phyloP scores from a whole-genome alignment of 2,797 vertebrate species.

The Merluccius polli region DNA sequence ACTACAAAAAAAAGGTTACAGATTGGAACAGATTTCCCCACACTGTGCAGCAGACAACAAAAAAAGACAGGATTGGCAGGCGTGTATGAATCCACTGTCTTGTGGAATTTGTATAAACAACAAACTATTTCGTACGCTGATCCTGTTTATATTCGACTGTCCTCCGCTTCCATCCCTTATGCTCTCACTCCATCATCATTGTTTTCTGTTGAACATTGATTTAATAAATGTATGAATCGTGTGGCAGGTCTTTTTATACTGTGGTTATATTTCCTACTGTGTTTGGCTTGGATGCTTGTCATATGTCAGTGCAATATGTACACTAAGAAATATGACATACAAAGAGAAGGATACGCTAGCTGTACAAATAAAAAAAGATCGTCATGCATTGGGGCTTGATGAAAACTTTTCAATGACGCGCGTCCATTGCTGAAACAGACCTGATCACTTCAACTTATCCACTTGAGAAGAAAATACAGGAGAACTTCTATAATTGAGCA shows the following conservation, averaged over 20 bases:
- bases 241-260: neutral
- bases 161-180: neutral
- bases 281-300: neutral
- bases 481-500: neutral
- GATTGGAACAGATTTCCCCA: slow-evolving; percentile 3
- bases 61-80: slow-evolving; percentile 9
- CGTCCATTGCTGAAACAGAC: neutral
- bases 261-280: neutral
- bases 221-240: neutral
- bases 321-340: neutral
- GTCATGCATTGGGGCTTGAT: neutral
- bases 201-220: neutral
- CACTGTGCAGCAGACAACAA: neutral
- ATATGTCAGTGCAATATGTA: neutral
- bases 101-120: neutral
- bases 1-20: slow-evolving; percentile 13
- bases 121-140: neutral
- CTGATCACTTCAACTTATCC: neutral
- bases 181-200: neutral
- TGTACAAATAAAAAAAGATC: neutral
- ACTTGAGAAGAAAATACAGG: neutral
- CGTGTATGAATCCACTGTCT: neutral
- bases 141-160: neutral
- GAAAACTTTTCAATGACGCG: neutral
- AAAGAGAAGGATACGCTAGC: neutral